Base-by-base conservation (phyloP, 1,140 invertebrate genomes). In the Rhopalosiphum maidis region DNA sequence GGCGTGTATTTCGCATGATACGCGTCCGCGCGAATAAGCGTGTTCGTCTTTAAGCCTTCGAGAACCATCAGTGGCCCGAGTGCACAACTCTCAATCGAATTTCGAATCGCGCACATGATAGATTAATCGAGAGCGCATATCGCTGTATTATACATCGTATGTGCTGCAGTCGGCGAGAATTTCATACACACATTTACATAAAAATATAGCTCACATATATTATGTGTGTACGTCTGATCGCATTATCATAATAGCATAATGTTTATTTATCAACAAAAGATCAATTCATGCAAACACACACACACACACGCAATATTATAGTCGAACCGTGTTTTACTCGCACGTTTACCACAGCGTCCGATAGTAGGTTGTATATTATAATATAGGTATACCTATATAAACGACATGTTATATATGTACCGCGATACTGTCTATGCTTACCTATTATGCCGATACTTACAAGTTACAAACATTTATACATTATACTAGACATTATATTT, bases 181-280 rank as follows among this genome's bases (percentile, higher is more conserved):
- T 68, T 68, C n/a, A 68, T 68, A 68, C 60, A 18, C 30, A 4
- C 11, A 68, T 68, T 68, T n/a, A n/a, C 60, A 68, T 68, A 68
- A 68, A 68, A 68, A 68, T 68, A 68, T 68, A 68, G 60, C 30
- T 68, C 60, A n/a, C 60, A 68, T 30, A 60, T 60, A 55, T 55
- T 25, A 55, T 55, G 8, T 11, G 7, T 9, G 55, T 68, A n/a
- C 60, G 60, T 68, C 60, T n/a, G 60, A n/a, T n/a, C 30, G 60
- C 60, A 68, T 68, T 68, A 68, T 68, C 60, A 68, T 68, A 68
- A 68, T 68, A 68, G 60, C 60, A 68, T 68, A 68, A 68, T 68
- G 60, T 68, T 68, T 68, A 68, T 68, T 68, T 68, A 68, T 68
- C 60, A 68, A 68, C 60, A 68, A 68, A 68, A 68, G 60, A 68